These are phyloP conservation scores for Platycnemis pennipes DNA, from an alignment of 2,888 invertebrate genomes.

Conservation along the genomic window DNA sequence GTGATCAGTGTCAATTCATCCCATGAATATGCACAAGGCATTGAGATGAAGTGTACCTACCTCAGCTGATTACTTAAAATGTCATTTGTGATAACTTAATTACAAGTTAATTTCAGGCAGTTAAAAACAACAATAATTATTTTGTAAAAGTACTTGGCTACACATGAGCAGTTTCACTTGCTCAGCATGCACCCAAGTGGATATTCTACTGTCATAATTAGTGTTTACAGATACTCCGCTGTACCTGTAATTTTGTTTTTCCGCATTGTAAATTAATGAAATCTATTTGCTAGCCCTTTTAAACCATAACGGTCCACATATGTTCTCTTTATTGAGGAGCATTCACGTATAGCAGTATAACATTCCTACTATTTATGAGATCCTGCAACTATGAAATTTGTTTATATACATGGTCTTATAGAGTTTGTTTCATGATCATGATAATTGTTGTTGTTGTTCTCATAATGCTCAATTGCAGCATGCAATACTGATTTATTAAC, in stretches of 20 bases:
- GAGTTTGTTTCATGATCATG: not conserved
- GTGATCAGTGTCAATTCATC: conserved; percentile 51
- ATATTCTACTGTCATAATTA: not conserved
- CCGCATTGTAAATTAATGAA: not conserved
- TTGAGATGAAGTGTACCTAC: conserved; percentile 56
- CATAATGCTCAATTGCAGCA: not conserved
- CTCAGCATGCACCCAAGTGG: not conserved
- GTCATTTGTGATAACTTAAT: conserved; percentile 53
- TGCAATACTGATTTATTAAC: not conserved
- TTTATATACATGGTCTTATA: not conserved
- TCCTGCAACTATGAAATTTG: not conserved
- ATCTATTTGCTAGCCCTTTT: not conserved
- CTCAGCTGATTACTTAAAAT: conserved; percentile 57
- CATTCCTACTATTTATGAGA: not conserved
- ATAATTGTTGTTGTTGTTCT: not conserved
- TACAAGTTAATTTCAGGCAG: not conserved
- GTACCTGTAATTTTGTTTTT: not conserved
- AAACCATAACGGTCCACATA: not conserved
- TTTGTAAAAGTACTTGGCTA: not conserved
- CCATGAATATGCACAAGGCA: not conserved
- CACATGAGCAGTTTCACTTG: not conserved
- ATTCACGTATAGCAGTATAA: not conserved
- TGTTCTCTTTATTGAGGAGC: not conserved
- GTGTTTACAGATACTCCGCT: too few relatives aligned
- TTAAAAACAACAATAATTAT: not conserved